Evolutionary conservation across 2,888 invertebrate species (phyloP), one percentile per base, ranked within the genome.

Genomic region (Latrodectus hesperus): DNA sequence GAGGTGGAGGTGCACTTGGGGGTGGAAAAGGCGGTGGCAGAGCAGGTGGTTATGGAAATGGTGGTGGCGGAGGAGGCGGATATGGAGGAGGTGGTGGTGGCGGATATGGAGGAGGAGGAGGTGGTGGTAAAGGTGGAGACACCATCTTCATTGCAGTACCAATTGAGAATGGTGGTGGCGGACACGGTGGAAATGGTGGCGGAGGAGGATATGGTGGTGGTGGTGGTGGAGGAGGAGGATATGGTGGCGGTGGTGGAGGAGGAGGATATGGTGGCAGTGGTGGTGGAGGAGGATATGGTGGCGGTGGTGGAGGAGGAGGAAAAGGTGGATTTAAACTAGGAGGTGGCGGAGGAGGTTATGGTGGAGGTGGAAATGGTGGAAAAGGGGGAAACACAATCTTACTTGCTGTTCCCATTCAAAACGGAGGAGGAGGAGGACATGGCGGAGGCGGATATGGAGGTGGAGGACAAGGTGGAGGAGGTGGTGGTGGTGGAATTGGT

Each of bases 131-230:
- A 74, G 73, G 6, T 17, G 53, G n/a, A 12, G 74, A 76, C 17
- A 83, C 60, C 55, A 71, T 84, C 22, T 83, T 76, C 71, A 72
- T 64, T 52, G 71, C 76, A 17, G 71, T 64, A 1, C 71, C 51
- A 1, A 64, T 77, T 55, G 49, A 53, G 9, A 49, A 55, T 38
- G 8, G 53, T 22, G 78, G 78, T 9, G 78, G 78, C 9, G 67
- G 68, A 9, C 53, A 68, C 12, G 52, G 67, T 9, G 76, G 77
- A 16, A 38, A 70, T 12, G 75, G 76, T 9, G 78, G 76, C 14
- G 70, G 67, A 5, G 11, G 74, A 16, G 17, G 52, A 26, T 68
- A 74, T 26, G 68, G 75, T 1, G 38, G 52, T 17, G 82, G 82
- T n/a, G 26, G 60, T 12, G 52, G 67, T 65, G 55, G 8, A 8